Base-by-base conservation (phyloP, 2,888 invertebrate species). In the Heteropelma amictum region DNA sequence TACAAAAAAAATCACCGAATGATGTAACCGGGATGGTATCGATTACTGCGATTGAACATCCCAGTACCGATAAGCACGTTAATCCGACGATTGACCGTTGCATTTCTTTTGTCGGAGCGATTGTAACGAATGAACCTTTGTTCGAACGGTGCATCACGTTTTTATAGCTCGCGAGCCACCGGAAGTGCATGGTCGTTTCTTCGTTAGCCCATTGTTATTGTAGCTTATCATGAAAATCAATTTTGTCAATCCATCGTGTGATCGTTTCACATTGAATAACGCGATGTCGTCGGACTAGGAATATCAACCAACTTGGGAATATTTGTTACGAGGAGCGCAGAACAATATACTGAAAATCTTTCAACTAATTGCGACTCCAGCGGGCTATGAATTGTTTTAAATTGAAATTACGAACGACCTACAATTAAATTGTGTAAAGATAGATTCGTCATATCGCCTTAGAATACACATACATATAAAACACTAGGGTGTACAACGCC, bases 101-200 rank as follows among this genome's bases (percentile, higher is more conserved):
- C 75, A 75, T 75, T 30, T 47, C 68, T 28, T 21, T 33, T 17
- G 30, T 21, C 8, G 19, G 19, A 23, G 17, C 23, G 19, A n/a
- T 21, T 21, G 19, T 40, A 30, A 21, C 14, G 33, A 56, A 47
- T 35, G 21, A 42, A 71, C 47, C 38, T 38, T 1, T 7, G n/a
- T 35, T 3, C 19, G 35, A 40, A 26, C 3, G 33, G 14, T 1
- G 33, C 28, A 40, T 19, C 28, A 23, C 12, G 51, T 7, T 63
- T 67, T 70, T 77, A 77, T 71, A 73, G 51, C 56, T 51, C 45
- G 17, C 40, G 51, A 4, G 12, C n/a, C 19, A 33, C 64, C 81
- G 84, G 84, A 84, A 82, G 71, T 78, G 70, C 80, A 77, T 80
- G 70, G 65, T 67, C 60, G 74, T 69, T 65, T 77, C 60, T 81